A percentile compares a stretch with the other conserved stretches of the same genome.
These are phyloP conservation scores for Nerophis ophidion DNA, from an alignment of 2,113 vertebrate genomes.

Conservation along the genomic window DNA sequence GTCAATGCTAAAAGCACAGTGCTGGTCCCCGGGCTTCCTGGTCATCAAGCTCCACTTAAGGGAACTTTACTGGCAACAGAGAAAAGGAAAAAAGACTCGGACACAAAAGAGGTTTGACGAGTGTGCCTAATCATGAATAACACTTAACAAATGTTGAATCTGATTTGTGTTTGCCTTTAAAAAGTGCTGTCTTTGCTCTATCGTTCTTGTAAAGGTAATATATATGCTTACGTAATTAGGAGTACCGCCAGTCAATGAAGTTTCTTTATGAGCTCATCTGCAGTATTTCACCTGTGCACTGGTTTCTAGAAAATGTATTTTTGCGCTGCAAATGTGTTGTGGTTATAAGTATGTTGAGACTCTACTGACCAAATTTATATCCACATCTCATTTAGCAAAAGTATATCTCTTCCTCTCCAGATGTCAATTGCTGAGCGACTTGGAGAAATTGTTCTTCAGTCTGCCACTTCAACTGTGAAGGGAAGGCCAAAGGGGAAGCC, in stretches of 20 bases:
- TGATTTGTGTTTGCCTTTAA: background rate
- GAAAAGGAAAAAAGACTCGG: slow-evolving; percentile 80
- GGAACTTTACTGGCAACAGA: slow-evolving; percentile 56
- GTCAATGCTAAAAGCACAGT: slow-evolving; percentile 81
- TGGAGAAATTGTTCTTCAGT: slow-evolving; percentile 78
- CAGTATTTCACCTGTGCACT: background rate
- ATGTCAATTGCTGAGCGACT: slow-evolving; percentile 90
- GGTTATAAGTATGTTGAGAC: background rate
- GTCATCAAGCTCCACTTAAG: slow-evolving; percentile 80
- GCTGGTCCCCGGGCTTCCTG: slow-evolving; percentile 89
- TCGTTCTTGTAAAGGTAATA: background rate
- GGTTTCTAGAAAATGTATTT: too few species aligned
- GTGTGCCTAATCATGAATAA: background rate
- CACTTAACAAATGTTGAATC: background rate
- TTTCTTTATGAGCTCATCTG: background rate
- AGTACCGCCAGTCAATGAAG: background rate
- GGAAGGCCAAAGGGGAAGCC: slow-evolving; percentile 68
- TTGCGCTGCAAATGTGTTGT: too few species aligned
- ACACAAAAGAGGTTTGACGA: slow-evolving; percentile 75
- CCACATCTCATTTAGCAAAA: background rate
- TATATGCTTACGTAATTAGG: too few species aligned
- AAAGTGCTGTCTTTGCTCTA: background rate
- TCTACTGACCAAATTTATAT: background rate
- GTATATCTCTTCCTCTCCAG: slow-evolving; percentile 50
- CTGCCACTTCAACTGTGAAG: slow-evolving; percentile 42